Evolutionary conservation across 1,140 invertebrate species (phyloP), one percentile per base, ranked within the genome.

Genomic region (Caenorhabditis briggsae): DNA sequence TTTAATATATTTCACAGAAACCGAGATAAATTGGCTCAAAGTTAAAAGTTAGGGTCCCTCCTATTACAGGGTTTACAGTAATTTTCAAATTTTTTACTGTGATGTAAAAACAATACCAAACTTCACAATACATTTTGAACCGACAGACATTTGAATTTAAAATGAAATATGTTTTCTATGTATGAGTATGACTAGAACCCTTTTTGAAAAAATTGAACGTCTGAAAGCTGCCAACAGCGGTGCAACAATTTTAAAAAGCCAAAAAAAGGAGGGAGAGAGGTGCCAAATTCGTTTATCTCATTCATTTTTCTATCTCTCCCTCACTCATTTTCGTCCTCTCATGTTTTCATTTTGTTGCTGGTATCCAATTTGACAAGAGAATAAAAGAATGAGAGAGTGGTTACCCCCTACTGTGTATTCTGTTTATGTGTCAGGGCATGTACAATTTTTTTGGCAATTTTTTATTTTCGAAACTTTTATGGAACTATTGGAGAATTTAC

Each of bases 261-360:
- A 12, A 18, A 46, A 18, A 46, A 25, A 2, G 9, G 2, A 46
- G 41, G 14, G 46, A 7, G 8, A 43, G 33, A 18, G 41, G 64
- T 70, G 64, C 46, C 46, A 48, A 78, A 78, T 78, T 46, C 12
- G 46, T 50, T 78, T 78, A 50, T 50, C 41, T 78, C 43, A 53
- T 78, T 78, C n/a, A 11, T n/a, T 50, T 78, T 16, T 16, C 11
- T 78, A 18, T 61, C 59, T 25, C 23, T 25, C 23, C 7, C 59
- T 61, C 18, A 33, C 20, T 14, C 64, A 25, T 43, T 46, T 78
- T 20, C 70, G 12, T 58, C 43, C 64, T 46, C 64, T 70, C 64
- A 43, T 78, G 70, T 50, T 78, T 78, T 78, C 70, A 78, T 50
- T 78, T 78, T 78, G 70, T 41, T 41, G 43, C 46, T 70, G 64